Evolutionary conservation across 2,888 invertebrate genomes (phyloP).

Genomic region (Melolontha melolontha): DNA sequence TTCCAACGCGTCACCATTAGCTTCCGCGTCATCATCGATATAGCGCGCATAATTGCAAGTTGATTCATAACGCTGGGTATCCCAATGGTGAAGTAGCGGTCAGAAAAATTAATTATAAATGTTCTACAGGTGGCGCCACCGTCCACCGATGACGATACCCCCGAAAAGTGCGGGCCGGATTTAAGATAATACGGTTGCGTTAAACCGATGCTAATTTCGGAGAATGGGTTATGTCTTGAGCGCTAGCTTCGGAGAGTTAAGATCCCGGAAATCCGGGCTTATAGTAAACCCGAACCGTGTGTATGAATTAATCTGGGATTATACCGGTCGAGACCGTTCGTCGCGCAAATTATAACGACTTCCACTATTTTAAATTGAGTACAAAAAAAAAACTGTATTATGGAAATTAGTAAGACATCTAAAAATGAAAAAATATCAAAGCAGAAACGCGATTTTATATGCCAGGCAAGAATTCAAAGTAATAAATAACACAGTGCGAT

Average conservation of each 20-base stretch:
- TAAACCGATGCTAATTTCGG: conserved; percentile 39
- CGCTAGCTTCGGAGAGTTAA: conserved; percentile 37
- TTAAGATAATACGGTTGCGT: conserved; percentile 38
- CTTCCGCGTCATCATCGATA: background rate
- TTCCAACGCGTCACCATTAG: conserved; percentile 16
- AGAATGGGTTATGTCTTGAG: conserved; percentile 27
- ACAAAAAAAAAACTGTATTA: conserved; percentile 19
- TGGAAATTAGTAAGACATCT: too few species aligned
- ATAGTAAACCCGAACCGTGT: conserved; percentile 40
- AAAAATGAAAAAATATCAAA: too few species aligned
- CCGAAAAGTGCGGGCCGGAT: conserved; percentile 17
- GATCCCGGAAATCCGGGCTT: conserved; percentile 47
- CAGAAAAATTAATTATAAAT: conserved; percentile 36
- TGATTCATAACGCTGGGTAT: conserved; percentile 18
- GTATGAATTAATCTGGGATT: conserved; percentile 41
- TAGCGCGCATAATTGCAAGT: background rate
- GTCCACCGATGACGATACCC: conserved; percentile 2
- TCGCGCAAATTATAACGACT: conserved; percentile 33
- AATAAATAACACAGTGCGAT: too few species aligned
- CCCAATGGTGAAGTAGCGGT: conserved; percentile 3
- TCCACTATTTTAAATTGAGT: conserved; percentile 25
- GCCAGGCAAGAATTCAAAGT: too few species aligned
- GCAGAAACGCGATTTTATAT: too few species aligned
- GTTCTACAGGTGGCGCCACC: conserved; percentile 33
- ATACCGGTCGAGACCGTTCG: conserved; percentile 16